Base-by-base conservation (phyloP, 2,888 invertebrate species). In the Polyommatus iphigenia region DNA sequence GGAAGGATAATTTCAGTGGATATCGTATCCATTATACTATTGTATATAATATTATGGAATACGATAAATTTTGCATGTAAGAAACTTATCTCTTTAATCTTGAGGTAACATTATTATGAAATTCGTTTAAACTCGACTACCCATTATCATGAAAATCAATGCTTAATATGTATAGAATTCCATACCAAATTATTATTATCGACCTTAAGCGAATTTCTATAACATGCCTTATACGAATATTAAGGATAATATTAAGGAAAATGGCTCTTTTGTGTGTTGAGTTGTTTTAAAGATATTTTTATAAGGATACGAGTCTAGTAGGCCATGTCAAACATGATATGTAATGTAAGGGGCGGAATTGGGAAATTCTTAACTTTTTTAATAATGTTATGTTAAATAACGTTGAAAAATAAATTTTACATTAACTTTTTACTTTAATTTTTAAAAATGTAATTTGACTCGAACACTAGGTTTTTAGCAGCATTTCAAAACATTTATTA, bases 241-340 rank as follows among this genome's bases (percentile, higher is more conserved):
- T 32, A 18, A 32, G 32, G 67, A 67, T 41, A 72, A 41, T 20
- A 20, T 46, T 8, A 10, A 46, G 46, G n/a, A 41, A 36, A 72
- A n/a, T 41, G n/a, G 41, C 20, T 36, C 41, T 20, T 72, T 41
- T 72, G 20, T 72, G 41, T 46, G 10, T 46, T 0, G 46, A 46
- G 46, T 72, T 41, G 36, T 41, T 67, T 67, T 67, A 41, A 41
- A 41, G 0, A 72, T 72, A 72, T 41, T 72, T 72, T 67, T 72
- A 72, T 18, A 41, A 72, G 10, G 72, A 41, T 41, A 20, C 41
- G 36, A 72, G 36, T 72, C 10, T 72, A 72, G 20, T 41, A 72
- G 13, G 72, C n/a, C 41, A 72, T 41, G 41, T 72, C 41, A 41
- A 72, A 72, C 41, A 46, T 41, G 41, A 41, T 46, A 13, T 46